Base-by-base conservation (phyloP, 2,797 vertebrate species). In the Ctenopoma multispine region DNA sequence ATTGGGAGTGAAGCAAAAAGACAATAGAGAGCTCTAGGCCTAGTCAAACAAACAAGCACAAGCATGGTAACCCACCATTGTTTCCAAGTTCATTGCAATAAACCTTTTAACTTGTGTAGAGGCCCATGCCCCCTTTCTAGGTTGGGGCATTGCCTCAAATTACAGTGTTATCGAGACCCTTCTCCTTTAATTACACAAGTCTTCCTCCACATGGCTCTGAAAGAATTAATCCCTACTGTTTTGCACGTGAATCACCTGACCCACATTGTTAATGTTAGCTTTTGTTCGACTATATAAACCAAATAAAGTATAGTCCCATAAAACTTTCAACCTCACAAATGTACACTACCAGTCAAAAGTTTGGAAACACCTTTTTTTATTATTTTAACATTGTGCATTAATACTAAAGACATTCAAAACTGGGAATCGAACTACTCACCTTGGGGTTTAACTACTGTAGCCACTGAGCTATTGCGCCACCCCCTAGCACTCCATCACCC, bases 11-110 rank as follows among this genome's bases (percentile, higher is more conserved):
- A 61, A 77, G 69, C 29, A 59, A 76, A 67, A 86, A 89, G 82
- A 90, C 84, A 86, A 83, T 82, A 90, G 91, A 68, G 70, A 67
- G 62, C 75, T 90, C 81, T 85, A 88, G 87, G 78, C 81, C 87
- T 85, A 73, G 87, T 92, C 88, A 89, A 92, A 93, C 89, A 92
- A 88, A 90, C 92, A 91, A 93, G 90, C 80, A 76, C 87, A 90
- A 79, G 85, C 89, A 87, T 87, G 92, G 92, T 84, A 87, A 83
- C 89, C 89, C 80, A 63, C 80, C 72, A 90, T 91, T 95, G 90
- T 94, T 86, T 87, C 81, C 67, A 51, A 82, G 77, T 81, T 85
- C 85, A 72, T 87, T 43, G 87, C 89, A 89, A 91, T 91, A 88
- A 92, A 90, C 76, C 83, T 87, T 81, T 90, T 84, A 72, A 89